phyloP scores from a whole-genome alignment of 1,140 invertebrate species.

The Portunus trituberculatus region DNA sequence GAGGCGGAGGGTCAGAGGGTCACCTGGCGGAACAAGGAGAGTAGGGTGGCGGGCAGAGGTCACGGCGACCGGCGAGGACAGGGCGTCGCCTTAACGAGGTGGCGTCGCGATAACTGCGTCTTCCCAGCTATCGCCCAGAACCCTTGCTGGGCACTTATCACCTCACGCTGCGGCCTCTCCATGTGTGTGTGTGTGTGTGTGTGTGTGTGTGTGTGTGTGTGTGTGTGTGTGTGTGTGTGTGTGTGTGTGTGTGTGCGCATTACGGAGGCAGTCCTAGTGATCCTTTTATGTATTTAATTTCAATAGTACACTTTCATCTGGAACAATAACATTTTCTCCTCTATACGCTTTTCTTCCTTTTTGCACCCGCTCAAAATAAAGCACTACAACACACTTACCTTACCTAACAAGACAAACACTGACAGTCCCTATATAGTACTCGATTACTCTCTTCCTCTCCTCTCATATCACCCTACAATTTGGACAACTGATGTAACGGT shows the following conservation, averaged over 20 bases:
- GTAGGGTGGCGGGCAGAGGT: background rate
- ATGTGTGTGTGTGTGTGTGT: conserved; percentile 28
- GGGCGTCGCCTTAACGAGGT: background rate
- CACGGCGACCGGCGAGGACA: background rate
- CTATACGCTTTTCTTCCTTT: too few species aligned
- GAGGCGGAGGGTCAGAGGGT: too few species aligned
- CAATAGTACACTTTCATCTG: too few species aligned
- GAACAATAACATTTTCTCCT: too few species aligned
- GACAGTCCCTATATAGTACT: too few species aligned
- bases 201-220: conserved; percentile 55
- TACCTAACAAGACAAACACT: too few species aligned
- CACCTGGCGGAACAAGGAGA: background rate
- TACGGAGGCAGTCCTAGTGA: background rate
- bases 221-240: conserved; percentile 52
- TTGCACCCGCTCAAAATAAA: too few species aligned
- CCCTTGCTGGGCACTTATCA: conserved; percentile 45
- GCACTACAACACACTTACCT: too few species aligned
- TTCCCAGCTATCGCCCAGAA: conserved; percentile 37
- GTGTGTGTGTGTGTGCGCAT: conserved; percentile 34
- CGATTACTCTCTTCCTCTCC: too few species aligned
- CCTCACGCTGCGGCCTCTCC: conserved; percentile 8
- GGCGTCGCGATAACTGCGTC: background rate
- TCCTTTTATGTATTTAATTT: too few species aligned
- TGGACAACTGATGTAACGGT: too few species aligned
- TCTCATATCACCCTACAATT: too few species aligned